Evolutionary conservation across 35 echinoderm and acorn worm species (phyloP), one percentile per base, ranked within the genome.

Genomic region (Strongylocentrotus purpuratus): DNA sequence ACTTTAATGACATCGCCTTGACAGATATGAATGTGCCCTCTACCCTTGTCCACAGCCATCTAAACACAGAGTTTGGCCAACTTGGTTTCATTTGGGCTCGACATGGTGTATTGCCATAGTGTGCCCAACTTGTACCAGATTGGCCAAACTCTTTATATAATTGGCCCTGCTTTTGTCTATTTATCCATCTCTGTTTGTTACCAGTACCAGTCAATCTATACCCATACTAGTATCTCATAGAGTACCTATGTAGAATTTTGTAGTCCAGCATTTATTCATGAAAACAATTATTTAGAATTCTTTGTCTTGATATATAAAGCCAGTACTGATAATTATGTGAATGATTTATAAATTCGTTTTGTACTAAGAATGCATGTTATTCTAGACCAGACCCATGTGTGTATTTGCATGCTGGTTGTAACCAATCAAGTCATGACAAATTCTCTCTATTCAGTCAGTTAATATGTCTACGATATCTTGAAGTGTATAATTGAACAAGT

Each of bases 191-290:
- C 22, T 78, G 18, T 78, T 22, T 7, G 11, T 59, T 14, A 59
- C 52, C 52, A 59, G n/a, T 15, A 55, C 50, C 15, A 11, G 15
- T 55, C 50, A 9, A 55, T 55, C 15, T 55, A 55, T 55, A 2
- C 50, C 50, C 50, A 55, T 14, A 12, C 11, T 2, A 55, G 50
- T 55, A 11, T 55, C 8, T 55, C 50, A 10, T 55, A 11, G 10
- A 55, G 35, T 41, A n/a, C n/a, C n/a, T n/a, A 55, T 55, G 1
- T 55, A 55, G 50, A 55, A 14, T 78, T 78, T 28, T 78, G 65
- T 78, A 78, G 65, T 78, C 65, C 28, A 78, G 65, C 65, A 78
- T 78, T 78, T 78, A 78, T 78, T 78, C 65, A 78, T 78, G 65
- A 78, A 18, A 78, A 78, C n/a, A 78, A 7, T 22, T 70, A 8